These are phyloP conservation scores for Asarcornis scutulata DNA, from an alignment of 2,113 vertebrate genomes.

Conservation along the genomic window DNA sequence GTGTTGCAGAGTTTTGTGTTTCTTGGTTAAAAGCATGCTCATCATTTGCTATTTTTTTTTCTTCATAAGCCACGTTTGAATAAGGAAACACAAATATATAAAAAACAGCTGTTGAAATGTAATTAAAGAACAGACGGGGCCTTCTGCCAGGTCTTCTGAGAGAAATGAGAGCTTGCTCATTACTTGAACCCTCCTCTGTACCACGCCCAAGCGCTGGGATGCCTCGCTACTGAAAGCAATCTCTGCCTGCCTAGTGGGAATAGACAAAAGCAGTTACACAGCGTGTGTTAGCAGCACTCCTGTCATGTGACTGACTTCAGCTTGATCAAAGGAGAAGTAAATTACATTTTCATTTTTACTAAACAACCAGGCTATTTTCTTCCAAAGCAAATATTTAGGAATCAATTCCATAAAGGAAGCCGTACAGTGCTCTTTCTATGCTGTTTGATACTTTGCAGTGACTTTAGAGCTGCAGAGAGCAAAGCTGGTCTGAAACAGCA, in stretches of 20 bases:
- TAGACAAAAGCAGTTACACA: constrained; percentile 18
- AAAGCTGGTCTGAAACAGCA: neutral
- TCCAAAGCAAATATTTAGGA: constrained; percentile 45
- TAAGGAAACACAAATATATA: constrained; percentile 72
- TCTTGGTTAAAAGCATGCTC: constrained; percentile 44
- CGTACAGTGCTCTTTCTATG: neutral
- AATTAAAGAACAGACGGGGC: constrained; percentile 69
- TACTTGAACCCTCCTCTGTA: constrained; percentile 29
- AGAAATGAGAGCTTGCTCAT: constrained; percentile 55
- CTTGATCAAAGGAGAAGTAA: constrained; percentile 28
- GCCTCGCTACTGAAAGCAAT: constrained; percentile 21
- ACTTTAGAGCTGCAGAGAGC: neutral
- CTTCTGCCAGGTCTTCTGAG: constrained; percentile 64
- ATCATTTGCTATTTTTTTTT: neutral
- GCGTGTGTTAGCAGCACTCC: neutral
- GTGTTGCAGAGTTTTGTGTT: constrained; percentile 35
- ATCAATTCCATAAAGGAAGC: neutral
- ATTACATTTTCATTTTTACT: constrained; percentile 4
- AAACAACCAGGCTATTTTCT: constrained; percentile 14
- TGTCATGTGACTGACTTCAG: neutral
- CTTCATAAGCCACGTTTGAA: constrained; percentile 43
- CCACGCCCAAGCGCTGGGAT: neutral
- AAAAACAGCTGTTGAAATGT: constrained; percentile 75
- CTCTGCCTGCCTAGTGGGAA: constrained; percentile 18
- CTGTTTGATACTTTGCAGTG: neutral